Base-by-base conservation (phyloP, 2,888 invertebrate species). In the Stegana nigrithorax region DNA sequence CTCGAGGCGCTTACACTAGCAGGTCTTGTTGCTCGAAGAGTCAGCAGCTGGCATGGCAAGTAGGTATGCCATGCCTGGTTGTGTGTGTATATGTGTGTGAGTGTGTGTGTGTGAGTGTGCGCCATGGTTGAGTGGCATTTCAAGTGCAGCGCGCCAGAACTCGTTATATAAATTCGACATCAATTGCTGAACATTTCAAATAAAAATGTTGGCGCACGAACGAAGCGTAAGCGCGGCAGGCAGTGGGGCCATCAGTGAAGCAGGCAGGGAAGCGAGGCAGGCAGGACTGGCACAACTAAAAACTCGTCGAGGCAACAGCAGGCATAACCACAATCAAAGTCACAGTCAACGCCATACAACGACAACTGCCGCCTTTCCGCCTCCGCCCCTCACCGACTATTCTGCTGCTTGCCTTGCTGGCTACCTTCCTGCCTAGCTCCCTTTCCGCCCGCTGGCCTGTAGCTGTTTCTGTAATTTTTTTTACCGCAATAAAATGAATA, bases 81-180 rank as follows among this genome's bases (percentile, higher is more conserved):
- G 12, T 45, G 56, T 39, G 19, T 39, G 32, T 62, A 51, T 63
- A 27, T 67, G 67, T 65, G 51, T 19, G 44, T 62, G 58, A 64
- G 63, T 65, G 56, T 67, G 42, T 32, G 12, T 21, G 39, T 29
- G 14, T 59, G 36, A 47, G 26, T 23, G 42, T 36, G 23, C 21
- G 59, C 42, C 14, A n/a, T n/a, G n/a, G n/a, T n/a, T n/a, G n/a
- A n/a, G n/a, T 21, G 29, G 42, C 45, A 27, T 60, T 55, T 45
- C 60, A 53, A 59, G 63, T 64, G 58, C 64, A 32, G 23, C 10
- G 60, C 65, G 59, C 72, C 67, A 67, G 70, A 72, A 75, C 76
- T 78, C 71, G 78, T 75, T 71, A 73, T 69, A 81, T 81, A 78
- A 79, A 81, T 78, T 79, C 78, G 80, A 78, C 81, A 80, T 81